Evolutionary conservation across 2,113 vertebrate species (phyloP), one percentile per base, ranked within the genome.

Genomic region (Oryzias curvinotus): DNA sequence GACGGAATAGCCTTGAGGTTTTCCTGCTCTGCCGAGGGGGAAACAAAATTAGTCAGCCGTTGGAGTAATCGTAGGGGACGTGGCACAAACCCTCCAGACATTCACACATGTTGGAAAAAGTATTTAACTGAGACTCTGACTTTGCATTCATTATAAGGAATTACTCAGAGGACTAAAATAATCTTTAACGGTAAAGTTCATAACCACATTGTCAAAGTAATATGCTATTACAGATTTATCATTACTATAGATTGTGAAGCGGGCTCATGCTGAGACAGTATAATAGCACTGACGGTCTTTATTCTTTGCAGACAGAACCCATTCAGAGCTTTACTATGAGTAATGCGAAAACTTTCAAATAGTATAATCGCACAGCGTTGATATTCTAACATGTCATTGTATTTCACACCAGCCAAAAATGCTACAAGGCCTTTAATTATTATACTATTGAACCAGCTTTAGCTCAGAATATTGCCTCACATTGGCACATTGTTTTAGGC

Each of bases 161-260:
- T 62, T 56, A 65, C 23, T 14, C 25, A 54, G 46, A 58, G 6
- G 23, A 41, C 26, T 19, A 48, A 67, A 68, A 72, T 62, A 68
- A 67, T 64, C 42, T 44, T 46, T 36, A 45, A 30, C 58, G 53
- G 57, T 69, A 68, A 69, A 19, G 53, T 70, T 47, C 68, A 57
- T 72, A 63, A 74, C 58, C 45, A 53, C 45, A 52, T 58, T 68
- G 68, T 78, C 84, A 78, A 71, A 73, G 59, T 69, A 80, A 75
- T 56, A 76, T 76, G 77, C 36, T 55, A 75, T 81, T 77, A 56
- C 73, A 2, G 36, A 36, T 36, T 36, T 36, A 36, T 36, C 36
- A 36, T 36, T 36, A 36, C 81, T 78, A 63, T 65, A 56, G 23
- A 21, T 16, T 52, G 70, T 45, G 44, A 46, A 57, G 18, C 61